Base-by-base conservation (phyloP, 2,888 invertebrate species). In the Euspilapteryx auroguttella region DNA sequence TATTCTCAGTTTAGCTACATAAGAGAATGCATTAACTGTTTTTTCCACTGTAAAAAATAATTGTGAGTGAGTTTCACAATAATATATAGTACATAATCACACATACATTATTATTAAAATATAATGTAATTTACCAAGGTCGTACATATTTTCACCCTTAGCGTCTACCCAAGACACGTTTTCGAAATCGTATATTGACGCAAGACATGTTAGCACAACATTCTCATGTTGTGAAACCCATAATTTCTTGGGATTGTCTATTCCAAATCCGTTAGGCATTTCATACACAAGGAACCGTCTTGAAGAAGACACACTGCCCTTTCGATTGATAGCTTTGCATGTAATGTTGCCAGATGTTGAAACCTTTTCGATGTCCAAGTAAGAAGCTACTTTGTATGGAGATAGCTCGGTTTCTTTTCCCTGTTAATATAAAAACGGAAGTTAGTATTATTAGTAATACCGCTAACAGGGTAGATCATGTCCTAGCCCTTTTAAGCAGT, bases 211-310 rank as follows among this genome's bases (percentile, higher is more conserved):
- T 3, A 62, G 24, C 5, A 33, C 35, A 2, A 62, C 48, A 5
- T 40, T 36, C 8, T 57, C 39, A 12, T 49, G 43, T 39, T 68
- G 49, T 2, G 55, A 33, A 30, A 49, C 63, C 62, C 63, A 65
- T 2, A 36, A 38, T 6, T 44, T 39, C 1, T 45, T 30, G 1
- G 24, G 32, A 26, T 55, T 38, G 14, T 34, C 38, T 20, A 68
- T 53, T 5, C 68, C 71, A 27, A 75, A 73, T 6, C 71, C 71
- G 15, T 37, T 35, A 2, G 31, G 12, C 4, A 68, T 42, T 34
- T 75, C 75, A 29, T 65, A 47, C 3, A 66, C 54, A 0, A 53
- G 32, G 8, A 73, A 42, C 14, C 32, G 36, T 31, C 41, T 44
- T 0, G 48, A 34, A 3, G 24, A 33, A 2, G 1, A 11, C 4